phyloP scores from a whole-genome alignment of 2,797 vertebrate genomes.

The Urosaurus nigricauda region DNA sequence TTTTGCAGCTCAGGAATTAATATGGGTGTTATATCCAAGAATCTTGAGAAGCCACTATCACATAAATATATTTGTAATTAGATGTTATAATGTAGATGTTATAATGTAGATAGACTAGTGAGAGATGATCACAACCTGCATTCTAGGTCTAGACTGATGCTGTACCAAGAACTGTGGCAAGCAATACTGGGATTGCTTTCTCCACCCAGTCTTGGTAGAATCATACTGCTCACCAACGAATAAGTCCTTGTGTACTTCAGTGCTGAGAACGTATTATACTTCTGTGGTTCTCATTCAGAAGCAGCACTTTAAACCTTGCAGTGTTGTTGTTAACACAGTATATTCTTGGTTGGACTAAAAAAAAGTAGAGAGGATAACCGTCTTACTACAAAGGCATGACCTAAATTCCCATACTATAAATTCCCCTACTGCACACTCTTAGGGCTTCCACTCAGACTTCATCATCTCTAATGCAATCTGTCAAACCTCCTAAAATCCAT shows the following conservation, averaged over 20 bases:
- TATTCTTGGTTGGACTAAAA: neutral
- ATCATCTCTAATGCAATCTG: neutral
- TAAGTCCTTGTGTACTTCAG: neutral
- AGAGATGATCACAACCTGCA: too few species aligned
- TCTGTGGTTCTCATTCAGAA: neutral
- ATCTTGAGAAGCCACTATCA: neutral
- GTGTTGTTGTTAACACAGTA: neutral
- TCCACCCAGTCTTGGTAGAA: neutral
- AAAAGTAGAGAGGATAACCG: neutral
- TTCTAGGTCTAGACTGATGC: neutral
- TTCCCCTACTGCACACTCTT: neutral
- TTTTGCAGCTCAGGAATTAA: neutral
- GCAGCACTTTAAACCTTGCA: neutral
- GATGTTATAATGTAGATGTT: too few species aligned
- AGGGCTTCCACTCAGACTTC: neutral
- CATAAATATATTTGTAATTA: slow-evolving; percentile 1
- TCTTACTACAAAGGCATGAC: neutral
- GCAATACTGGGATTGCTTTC: neutral
- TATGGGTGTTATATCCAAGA: neutral
- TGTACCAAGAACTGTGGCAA: neutral
- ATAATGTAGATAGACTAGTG: neutral
- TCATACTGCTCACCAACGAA: neutral
- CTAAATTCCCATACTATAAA: neutral
- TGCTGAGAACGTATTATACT: neutral
- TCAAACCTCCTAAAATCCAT: neutral